Percentiles rank a stretch among this genome's conserved stretches.
Conservation (phyloP, 2,888 invertebrate genomes). For the Oxytorus armatus region DNA sequence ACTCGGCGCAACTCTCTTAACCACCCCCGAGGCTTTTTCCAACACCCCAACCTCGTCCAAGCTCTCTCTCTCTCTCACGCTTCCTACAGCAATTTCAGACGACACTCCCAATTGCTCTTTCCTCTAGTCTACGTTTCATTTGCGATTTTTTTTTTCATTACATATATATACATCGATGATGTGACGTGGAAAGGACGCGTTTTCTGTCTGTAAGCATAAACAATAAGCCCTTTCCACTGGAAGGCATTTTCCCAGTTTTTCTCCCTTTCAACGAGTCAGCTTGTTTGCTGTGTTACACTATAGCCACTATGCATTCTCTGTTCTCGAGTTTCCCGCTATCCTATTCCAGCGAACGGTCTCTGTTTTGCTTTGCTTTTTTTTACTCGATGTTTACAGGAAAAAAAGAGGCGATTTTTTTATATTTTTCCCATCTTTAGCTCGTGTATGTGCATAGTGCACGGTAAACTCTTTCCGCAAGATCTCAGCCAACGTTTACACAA, state of each 20-base stretch:
- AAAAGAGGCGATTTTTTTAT: conserved; percentile 14
- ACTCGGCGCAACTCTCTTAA: conserved; percentile 45
- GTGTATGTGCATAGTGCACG: conserved; percentile 26
- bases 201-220: conserved; percentile 6
- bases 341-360: conserved; percentile 30
- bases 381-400: background rate
- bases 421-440: conserved; percentile 29
- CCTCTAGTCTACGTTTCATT: too few relatives aligned
- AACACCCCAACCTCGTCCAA: conserved; percentile 16
- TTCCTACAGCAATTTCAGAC: conserved; percentile 56
- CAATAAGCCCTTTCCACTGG: too few relatives aligned
- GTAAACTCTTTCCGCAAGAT: conserved; percentile 52
- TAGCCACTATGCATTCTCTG: conserved; percentile 18
- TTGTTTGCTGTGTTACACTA: conserved; percentile 15
- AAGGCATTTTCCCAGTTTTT: too few relatives aligned
- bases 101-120: conserved; percentile 60
- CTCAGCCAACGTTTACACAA: conserved; percentile 51
- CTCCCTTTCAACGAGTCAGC: conserved; percentile 3
- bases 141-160: background rate
- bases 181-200: too few relatives aligned
- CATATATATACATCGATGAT: background rate
- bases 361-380: conserved; percentile 34
- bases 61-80: conserved; percentile 36
- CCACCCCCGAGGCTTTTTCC: conserved; percentile 30
- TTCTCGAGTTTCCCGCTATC: conserved; percentile 46